Evolutionary conservation across 2,888 invertebrate species (phyloP).

Genomic region (Punctoribates punctum): DNA sequence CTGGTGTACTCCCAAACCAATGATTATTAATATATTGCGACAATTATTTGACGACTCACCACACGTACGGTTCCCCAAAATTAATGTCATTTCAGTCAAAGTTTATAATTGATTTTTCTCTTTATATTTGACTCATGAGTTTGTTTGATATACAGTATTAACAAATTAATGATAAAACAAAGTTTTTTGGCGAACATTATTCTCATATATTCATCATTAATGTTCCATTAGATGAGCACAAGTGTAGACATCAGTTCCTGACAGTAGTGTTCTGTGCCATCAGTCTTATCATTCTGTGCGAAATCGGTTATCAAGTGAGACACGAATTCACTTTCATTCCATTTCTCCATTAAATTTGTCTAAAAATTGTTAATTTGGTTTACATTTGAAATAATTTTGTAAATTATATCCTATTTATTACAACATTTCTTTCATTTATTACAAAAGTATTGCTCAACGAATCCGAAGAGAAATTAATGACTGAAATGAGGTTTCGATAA

Average conservation of each 20-base stretch:
- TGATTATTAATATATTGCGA: constrained; percentile 17
- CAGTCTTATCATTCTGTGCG: constrained; percentile 3
- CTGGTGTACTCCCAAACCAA: constrained; percentile 2
- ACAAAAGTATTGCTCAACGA: constrained; percentile 17
- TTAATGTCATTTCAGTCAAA: constrained; percentile 31
- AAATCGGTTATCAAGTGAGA: too few species aligned
- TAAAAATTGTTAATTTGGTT: background rate
- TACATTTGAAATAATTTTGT: constrained; percentile 3
- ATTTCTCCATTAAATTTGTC: background rate
- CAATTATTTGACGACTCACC: constrained; percentile 28
- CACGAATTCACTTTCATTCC: background rate
- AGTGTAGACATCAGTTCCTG: constrained; percentile 33
- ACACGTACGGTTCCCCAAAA: constrained; percentile 24
- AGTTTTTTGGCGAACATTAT: constrained; percentile 10
- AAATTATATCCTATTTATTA: background rate
- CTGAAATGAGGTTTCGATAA: constrained; percentile 7
- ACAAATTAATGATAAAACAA: constrained; percentile 29
- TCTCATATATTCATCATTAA: constrained; percentile 15
- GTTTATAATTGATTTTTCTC: constrained; percentile 29
- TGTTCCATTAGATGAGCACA: constrained; percentile 24
- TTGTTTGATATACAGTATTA: constrained; percentile 30
- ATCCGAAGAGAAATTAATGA: background rate
- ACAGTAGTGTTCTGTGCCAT: constrained; percentile 33
- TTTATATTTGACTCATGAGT: background rate
- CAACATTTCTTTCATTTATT: background rate